phyloP scores from a whole-genome alignment of 2,797 vertebrate species.

The Falco novaeseelandiae region DNA sequence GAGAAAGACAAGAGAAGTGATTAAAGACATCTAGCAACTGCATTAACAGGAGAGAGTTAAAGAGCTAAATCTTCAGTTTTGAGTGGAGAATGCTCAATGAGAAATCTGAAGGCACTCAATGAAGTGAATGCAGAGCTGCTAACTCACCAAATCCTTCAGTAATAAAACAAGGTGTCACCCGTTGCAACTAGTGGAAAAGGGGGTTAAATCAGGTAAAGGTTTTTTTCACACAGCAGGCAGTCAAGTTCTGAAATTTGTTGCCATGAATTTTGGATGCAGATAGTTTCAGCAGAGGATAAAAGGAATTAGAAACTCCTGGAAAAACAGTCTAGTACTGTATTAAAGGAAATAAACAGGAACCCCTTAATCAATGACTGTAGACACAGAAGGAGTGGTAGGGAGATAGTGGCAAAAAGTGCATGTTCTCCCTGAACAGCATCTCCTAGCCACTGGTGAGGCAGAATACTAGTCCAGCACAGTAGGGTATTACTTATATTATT shows the following conservation, averaged over 20 bases:
- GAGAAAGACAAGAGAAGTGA: not conserved
- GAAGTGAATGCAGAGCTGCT: not conserved
- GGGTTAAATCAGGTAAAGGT: not conserved
- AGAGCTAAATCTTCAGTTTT: not conserved
- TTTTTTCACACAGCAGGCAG: not conserved
- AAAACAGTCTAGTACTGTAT: not conserved
- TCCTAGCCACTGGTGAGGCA: not conserved
- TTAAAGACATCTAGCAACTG: not conserved
- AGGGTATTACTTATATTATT: not conserved
- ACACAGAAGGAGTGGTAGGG: rapidly evolving
- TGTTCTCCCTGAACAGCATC: not conserved
- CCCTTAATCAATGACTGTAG: not conserved
- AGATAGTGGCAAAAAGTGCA: not conserved
- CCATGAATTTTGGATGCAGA: not conserved
- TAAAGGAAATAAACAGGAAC: not conserved
- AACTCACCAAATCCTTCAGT: not conserved
- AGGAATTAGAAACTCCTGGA: not conserved
- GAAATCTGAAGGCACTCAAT: not conserved
- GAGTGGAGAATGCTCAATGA: not conserved
- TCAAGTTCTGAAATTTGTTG: not conserved
- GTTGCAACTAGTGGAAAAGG: not conserved
- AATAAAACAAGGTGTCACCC: not conserved
- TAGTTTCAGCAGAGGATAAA: not conserved
- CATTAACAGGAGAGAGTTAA: not conserved
- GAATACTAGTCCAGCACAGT: not conserved